Evolutionary conservation across 2,888 invertebrate species (phyloP).

Genomic region (Agrotis puta): DNA sequence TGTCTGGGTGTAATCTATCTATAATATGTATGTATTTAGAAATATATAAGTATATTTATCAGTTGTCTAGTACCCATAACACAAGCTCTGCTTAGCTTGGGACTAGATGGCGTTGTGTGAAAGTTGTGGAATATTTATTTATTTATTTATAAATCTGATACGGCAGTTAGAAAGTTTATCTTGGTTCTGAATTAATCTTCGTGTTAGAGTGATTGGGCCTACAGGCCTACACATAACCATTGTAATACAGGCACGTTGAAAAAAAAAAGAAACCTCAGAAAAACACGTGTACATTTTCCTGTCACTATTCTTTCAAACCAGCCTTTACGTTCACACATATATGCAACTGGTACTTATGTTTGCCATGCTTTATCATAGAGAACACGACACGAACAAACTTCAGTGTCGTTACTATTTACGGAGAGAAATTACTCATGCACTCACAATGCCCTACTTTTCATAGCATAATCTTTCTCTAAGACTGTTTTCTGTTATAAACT

Average conservation of each 20-base stretch:
- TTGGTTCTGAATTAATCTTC: not conserved
- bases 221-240: conserved; percentile 8
- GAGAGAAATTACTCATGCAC: conserved; percentile 59
- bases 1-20: too few species aligned
- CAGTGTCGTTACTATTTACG: conserved; percentile 38
- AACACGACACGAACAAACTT: conserved; percentile 47
- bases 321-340: conserved; percentile 36
- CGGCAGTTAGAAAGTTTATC: too few species aligned
- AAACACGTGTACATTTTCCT: conserved; percentile 46
- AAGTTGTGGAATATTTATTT: too few species aligned
- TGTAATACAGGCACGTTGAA: conserved; percentile 1
- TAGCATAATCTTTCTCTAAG: conserved; percentile 44
- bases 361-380: conserved; percentile 19
- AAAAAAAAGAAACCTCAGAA: conserved; percentile 32
- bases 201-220: not conserved
- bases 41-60: too few species aligned
- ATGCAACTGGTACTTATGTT: conserved; percentile 24
- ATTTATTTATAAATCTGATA: too few species aligned
- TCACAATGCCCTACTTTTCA: conserved; percentile 53
- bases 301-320: conserved; percentile 43
- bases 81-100: too few species aligned
- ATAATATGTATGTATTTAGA: too few species aligned
- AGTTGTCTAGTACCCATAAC: too few species aligned
- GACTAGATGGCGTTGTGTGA: too few species aligned
- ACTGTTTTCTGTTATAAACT: conserved; percentile 38